Conservation (phyloP, 2,113 vertebrate genomes). For the Sula dactylatra region DNA sequence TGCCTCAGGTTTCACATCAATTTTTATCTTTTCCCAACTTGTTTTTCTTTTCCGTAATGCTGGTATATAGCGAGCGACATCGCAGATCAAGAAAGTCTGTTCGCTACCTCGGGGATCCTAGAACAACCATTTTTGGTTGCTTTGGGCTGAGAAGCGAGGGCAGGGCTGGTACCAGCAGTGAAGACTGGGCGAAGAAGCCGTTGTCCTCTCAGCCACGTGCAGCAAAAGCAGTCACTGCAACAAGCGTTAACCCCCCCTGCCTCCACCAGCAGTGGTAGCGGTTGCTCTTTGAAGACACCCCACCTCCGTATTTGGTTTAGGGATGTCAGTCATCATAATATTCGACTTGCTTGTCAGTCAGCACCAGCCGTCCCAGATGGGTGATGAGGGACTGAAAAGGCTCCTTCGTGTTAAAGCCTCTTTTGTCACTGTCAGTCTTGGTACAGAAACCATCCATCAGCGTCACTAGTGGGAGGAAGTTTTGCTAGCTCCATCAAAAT, state of each 20-base stretch:
- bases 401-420: neutral
- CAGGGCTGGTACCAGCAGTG: neutral
- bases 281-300: neutral
- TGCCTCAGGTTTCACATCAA: neutral
- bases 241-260: neutral
- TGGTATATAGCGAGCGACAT: neutral
- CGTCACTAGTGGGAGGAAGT: slow-evolving; percentile 26
- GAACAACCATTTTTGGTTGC: neutral
- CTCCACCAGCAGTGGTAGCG: neutral
- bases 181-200: neutral
- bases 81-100: neutral
- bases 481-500: slow-evolving; percentile 48
- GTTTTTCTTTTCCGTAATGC: neutral
- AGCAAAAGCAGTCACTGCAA: neutral
- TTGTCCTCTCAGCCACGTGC: neutral
- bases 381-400: slow-evolving; percentile 15
- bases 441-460: slow-evolving; percentile 67
- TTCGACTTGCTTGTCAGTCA: slow-evolving; percentile 52
- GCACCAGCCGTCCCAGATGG: slow-evolving; percentile 36
- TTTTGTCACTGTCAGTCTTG: slow-evolving; percentile 71
- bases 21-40: neutral
- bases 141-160: neutral
- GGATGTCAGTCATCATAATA: slow-evolving; percentile 40
- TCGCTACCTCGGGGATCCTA: neutral
- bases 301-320: neutral